These are phyloP conservation scores for Anguilla rostrata DNA, from an alignment of 2,113 vertebrate genomes.

Conservation along the genomic window DNA sequence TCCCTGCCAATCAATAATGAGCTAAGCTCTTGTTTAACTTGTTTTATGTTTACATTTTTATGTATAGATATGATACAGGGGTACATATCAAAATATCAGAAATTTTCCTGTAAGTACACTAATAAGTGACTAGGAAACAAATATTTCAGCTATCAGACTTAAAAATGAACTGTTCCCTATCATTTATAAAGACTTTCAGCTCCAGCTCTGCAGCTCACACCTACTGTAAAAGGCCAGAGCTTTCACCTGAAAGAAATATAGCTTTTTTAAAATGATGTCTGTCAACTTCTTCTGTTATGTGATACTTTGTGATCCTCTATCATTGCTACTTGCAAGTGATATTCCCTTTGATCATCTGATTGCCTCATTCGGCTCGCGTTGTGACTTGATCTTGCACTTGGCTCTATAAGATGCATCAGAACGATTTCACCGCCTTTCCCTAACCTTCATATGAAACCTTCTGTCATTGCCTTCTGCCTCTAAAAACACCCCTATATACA, in stretches of 20 bases:
- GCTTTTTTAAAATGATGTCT: conserved; percentile 39
- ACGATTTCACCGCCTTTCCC: conserved; percentile 40
- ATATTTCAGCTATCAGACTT: conserved; percentile 36
- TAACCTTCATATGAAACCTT: conserved; percentile 31
- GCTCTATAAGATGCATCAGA: conserved; percentile 44
- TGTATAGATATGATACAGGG: not conserved
- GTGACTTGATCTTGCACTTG: conserved; percentile 45
- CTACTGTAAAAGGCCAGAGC: conserved; percentile 1
- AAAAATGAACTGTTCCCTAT: conserved; percentile 31
- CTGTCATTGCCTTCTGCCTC: conserved; percentile 23
- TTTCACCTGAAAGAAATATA: conserved; percentile 25
- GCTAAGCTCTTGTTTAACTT: conserved; percentile 2
- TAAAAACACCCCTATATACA: conserved; percentile 37
- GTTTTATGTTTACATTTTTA: not conserved
- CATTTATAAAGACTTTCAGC: conserved; percentile 40
- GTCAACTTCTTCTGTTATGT: conserved; percentile 42
- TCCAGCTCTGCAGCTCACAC: conserved; percentile 4
- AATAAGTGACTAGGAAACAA: conserved; percentile 42
- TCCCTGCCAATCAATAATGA: conserved; percentile 29
- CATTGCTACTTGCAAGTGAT: conserved; percentile 39
- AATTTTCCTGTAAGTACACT: conserved; percentile 26
- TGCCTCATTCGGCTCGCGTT: conserved; percentile 40
- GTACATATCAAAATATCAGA: too few relatives aligned
- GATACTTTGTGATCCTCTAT: conserved; percentile 50
- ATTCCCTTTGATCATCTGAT: conserved; percentile 51